Evolutionary conservation across 2,888 invertebrate genomes (phyloP), one percentile per base, ranked within the genome.

Genomic region (Imbricaverruca yamaguchii): DNA sequence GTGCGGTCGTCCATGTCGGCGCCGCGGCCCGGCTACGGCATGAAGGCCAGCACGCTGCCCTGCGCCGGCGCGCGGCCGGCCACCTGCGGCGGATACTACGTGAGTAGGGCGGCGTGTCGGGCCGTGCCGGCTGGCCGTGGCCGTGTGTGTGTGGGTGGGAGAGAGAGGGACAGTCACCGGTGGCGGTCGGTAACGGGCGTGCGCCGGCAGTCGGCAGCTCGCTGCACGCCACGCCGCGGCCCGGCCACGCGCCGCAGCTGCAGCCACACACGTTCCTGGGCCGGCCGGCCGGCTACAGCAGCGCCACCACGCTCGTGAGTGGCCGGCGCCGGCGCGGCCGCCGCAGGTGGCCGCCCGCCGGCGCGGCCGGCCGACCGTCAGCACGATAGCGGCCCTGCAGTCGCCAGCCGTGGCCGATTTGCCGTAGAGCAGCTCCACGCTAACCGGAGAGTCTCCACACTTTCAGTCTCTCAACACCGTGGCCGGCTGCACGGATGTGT

Each of bases 1-100:
- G 21, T n/a, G 77, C 61, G 56, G 59, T 81, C 77, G 18, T 80
- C 69, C 56, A 65, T 67, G 55, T 57, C 61, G 7, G 69, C 80
- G 0, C 67, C 80, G 57, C 39, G 39, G 55, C 65, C 56, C 65
- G 69, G 57, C 8, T 80, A 80, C 80, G 67, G 80, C 55, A 80
- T 69, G 67, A 69, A 69, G 69, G 56, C 67, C 67, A 80, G 67
- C 80, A 56, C 67, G 23, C 67, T 80, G 63, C 69, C 80, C 57
- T 63, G 56, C 61, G 69, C 57, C 67, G 80, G 67, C 15, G n/a
- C 39, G 21, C 23, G 56, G 55, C 74, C 74, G 74, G 74, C 74
- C 55, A 74, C 74, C 74, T 55, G 74, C 55, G 74, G 74, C 74
- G 74, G 53, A 53, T 74, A 18, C 74, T 74, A 74, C 53, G 74